Evolutionary conservation across 2,888 invertebrate species (phyloP), one percentile per base, ranked within the genome.

Genomic region (Harpagoxenus sublaevis): DNA sequence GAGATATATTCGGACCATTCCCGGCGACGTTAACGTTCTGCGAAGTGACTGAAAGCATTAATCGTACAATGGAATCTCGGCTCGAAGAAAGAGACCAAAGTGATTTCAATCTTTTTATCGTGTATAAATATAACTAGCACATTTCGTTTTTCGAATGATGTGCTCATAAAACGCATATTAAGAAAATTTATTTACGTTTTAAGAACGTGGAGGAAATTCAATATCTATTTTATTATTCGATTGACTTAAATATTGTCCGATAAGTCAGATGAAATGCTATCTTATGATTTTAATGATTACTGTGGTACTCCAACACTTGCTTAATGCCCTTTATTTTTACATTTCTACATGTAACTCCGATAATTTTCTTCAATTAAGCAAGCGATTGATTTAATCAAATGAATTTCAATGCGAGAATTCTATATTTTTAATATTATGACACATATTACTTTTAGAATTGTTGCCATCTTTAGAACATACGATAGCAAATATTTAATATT

Each of bases 341-440:
- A 45, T 48, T n/a, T 74, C 10, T 31, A 48, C 3, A 23, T 39
- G 12, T 45, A 31, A 39, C 28, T 45, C 42, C 35, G 35, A 48
- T 35, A 75, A 51, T 63, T 75, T 63, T 48, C 45, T 62, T 63
- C 42, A n/a, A 55, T 78, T 77, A 55, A 39, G 15, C 23, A 28
- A 28, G 9, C 23, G 35, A 35, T 35, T 6, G 6, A 51, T 77
- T 51, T 63, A 53, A 63, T 31, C 6, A 31, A 60, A 0, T 35
- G 18, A 63, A 42, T 65, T 53, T 42, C 28, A 65, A 42, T 9
- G 28, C 12, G 23, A 18, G 10, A 60, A 28, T 3, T 73, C 10
- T 15, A 55, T 39, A 63, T 77, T 8, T 2, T 23, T 5, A 18
- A 28, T 23, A 18, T 12, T 63, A 75, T 51, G 23, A 48, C 48